Percentiles rank a stretch among this genome's conserved stretches.
phyloP scores from a whole-genome alignment of 2,888 invertebrate species.

The Neria commutata region DNA sequence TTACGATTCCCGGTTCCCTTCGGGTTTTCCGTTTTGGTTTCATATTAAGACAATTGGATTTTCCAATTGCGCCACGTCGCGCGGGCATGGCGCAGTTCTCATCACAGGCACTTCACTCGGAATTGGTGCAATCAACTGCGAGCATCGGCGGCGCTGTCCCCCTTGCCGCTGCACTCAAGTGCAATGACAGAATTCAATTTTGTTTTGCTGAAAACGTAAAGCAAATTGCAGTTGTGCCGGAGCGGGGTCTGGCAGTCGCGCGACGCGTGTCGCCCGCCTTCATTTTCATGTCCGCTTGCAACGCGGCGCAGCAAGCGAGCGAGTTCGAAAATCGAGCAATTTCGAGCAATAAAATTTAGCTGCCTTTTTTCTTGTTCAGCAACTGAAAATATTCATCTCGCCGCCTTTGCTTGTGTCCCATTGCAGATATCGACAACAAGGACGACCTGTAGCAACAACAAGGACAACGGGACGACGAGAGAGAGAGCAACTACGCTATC shows the following conservation, averaged over 20 bases:
- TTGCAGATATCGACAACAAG: conserved; percentile 31
- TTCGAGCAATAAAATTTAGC: conserved; percentile 3
- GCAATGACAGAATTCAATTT: background rate
- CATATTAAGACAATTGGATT: background rate
- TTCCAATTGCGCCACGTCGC: background rate
- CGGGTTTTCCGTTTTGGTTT: background rate
- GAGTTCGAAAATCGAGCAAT: background rate
- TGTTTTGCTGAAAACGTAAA: background rate
- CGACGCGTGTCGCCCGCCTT: too few species aligned
- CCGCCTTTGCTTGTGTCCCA: conserved; percentile 2
- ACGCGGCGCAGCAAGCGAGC: background rate
- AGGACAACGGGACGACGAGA: background rate
- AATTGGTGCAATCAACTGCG: conserved; percentile 53
- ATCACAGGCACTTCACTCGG: conserved; percentile 36
- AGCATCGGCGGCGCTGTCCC: conserved; percentile 45
- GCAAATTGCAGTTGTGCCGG: background rate
- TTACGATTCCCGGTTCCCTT: background rate
- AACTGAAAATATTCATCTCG: conserved; percentile 3
- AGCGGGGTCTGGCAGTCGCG: background rate
- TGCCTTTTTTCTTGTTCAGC: background rate
- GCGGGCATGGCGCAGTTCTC: conserved; percentile 41
- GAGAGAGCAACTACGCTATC: conserved; percentile 11
- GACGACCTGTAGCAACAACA: conserved; percentile 13
- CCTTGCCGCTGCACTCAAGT: conserved; percentile 16
- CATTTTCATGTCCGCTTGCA: background rate